Percentiles rank a stretch among this genome's conserved stretches.
Conservation (phyloP, 2,113 vertebrate species). For the Pelvicachromis taeniatus region DNA sequence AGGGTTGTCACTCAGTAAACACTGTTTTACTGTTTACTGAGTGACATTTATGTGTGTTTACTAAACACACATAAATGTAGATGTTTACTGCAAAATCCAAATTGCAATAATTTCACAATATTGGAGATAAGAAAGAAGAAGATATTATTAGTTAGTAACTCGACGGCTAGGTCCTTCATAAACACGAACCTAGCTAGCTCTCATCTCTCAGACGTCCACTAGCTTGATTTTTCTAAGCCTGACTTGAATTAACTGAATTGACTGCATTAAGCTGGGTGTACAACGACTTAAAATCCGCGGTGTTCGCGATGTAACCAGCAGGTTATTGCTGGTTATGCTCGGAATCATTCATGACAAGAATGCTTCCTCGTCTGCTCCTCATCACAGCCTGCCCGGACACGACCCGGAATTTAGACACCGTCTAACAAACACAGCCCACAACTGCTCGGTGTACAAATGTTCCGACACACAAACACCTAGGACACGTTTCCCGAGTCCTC, state of each 20-base stretch:
- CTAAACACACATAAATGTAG: neutral
- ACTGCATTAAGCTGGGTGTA: too few relatives aligned
- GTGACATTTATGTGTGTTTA: too few relatives aligned
- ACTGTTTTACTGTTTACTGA: too few relatives aligned
- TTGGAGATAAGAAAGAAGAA: neutral
- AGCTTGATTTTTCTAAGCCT: neutral
- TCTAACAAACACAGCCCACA: neutral
- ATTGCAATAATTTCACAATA: neutral
- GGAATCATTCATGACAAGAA: neutral
- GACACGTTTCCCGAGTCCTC: neutral
- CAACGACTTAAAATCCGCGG: rapidly evolving
- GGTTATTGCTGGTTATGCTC: neutral
- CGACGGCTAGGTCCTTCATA: neutral
- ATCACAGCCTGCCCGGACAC: neutral
- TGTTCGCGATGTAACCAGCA: neutral
- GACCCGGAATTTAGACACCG: neutral
- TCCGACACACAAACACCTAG: neutral
- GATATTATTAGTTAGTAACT: neutral
- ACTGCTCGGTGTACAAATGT: rapidly evolving
- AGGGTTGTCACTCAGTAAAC: neutral
- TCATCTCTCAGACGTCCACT: neutral
- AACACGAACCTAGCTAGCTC: neutral
- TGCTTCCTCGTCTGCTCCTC: conserved; percentile 2
- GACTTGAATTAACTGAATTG: neutral
- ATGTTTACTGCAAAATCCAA: neutral